phyloP scores from a whole-genome alignment of 2,113 vertebrate species.

The Psophia crepitans region DNA sequence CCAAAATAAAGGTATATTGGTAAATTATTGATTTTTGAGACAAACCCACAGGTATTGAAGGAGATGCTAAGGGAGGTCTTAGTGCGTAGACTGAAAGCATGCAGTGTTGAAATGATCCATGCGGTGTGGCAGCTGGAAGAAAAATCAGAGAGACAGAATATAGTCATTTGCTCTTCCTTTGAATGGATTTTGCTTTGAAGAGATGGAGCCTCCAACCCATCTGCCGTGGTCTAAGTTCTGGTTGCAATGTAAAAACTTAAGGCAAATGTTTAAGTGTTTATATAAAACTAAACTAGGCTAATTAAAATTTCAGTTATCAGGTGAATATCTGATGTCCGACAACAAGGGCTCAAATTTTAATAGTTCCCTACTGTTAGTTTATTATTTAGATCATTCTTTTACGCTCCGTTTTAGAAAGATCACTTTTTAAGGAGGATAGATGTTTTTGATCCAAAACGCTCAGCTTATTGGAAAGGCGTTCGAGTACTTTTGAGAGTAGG shows the following conservation, averaged over 20 bases:
- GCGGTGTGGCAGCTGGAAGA: rapidly evolving
- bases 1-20: background rate
- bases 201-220: background rate
- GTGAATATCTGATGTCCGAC: background rate
- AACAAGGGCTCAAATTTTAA: background rate
- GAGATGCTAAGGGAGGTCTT: background rate
- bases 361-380: background rate
- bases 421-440: background rate
- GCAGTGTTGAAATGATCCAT: background rate
- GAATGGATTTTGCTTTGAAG: background rate
- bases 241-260: background rate
- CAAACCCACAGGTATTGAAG: background rate
- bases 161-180: background rate
- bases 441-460: background rate
- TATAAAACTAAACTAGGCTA: background rate
- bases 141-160: background rate
- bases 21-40: background rate
- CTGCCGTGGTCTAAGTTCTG: background rate
- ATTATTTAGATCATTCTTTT: background rate
- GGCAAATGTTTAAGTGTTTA: background rate
- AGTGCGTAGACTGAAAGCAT: rapidly evolving
- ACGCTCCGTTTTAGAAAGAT: background rate
- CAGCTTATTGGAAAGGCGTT: background rate
- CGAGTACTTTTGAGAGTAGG: background rate
- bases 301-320: background rate